phyloP scores from a whole-genome alignment of 2,797 vertebrate genomes.

The Chaetodon trifasciatus region DNA sequence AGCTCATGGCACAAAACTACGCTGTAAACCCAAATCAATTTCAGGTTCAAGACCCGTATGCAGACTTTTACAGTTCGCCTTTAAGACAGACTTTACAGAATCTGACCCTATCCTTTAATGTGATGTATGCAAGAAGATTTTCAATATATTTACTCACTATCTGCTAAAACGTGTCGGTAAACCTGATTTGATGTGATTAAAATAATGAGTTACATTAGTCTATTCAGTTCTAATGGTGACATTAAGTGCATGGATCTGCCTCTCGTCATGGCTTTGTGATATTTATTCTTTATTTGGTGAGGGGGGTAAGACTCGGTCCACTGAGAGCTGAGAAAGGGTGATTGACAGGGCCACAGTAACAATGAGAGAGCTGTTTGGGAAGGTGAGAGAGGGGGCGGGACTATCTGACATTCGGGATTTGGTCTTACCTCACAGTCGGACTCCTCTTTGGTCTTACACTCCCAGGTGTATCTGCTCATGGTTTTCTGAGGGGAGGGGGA shows the following conservation, averaged over 20 bases:
- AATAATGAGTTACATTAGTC: not conserved
- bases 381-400: conserved; percentile 61
- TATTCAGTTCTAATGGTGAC: not conserved
- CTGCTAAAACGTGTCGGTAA: not conserved
- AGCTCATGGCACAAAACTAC: not conserved
- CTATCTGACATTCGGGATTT: conserved; percentile 68
- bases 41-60: not conserved
- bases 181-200: not conserved
- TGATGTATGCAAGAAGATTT: not conserved
- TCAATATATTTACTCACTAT: not conserved
- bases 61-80: not conserved
- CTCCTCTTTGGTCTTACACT: conserved; percentile 92
- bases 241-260: not conserved
- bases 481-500: conserved; percentile 89
- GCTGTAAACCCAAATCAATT: not conserved
- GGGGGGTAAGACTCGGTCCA: conserved; percentile 44
- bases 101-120: not conserved
- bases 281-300: not conserved
- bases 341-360: conserved; percentile 83
- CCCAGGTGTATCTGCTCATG: conserved; percentile 93
- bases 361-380: conserved; percentile 76
- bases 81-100: not conserved
- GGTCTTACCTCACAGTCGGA: conserved; percentile 89
- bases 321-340: conserved; percentile 66
- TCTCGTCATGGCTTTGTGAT: not conserved